Evolutionary conservation across 1,140 invertebrate species (phyloP).

Genomic region (Drosophila biarmipes): DNA sequence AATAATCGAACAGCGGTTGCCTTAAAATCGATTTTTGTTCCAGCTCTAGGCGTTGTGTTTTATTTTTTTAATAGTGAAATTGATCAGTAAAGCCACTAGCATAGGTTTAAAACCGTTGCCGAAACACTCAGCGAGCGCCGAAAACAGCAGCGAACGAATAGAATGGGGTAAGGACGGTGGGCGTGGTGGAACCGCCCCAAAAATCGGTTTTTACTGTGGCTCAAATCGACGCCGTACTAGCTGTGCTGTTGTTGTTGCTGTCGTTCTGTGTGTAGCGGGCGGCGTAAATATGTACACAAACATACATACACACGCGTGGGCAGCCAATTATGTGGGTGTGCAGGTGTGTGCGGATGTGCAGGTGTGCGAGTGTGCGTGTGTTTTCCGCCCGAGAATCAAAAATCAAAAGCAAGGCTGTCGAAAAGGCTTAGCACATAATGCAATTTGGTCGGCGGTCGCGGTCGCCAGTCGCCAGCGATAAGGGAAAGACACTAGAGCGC

Average conservation of each 20-base stretch:
- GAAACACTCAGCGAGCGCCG: slow-evolving; percentile 35
- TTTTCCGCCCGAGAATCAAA: slow-evolving; percentile 48
- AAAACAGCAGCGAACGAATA: slow-evolving; percentile 38
- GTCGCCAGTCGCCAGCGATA: slow-evolving; percentile 24
- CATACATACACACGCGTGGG: slow-evolving; percentile 40
- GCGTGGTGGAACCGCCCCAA: slow-evolving; percentile 3
- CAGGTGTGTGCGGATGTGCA: slow-evolving; percentile 10
- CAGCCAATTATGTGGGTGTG: slow-evolving; percentile 38
- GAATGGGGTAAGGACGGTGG: slow-evolving; percentile 64
- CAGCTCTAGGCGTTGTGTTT: slow-evolving; percentile 47
- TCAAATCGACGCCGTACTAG: slow-evolving; percentile 76
- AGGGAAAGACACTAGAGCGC: slow-evolving; percentile 21
- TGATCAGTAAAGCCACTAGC: slow-evolving; percentile 55
- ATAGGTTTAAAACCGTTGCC: slow-evolving; percentile 45
- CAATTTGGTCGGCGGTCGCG: slow-evolving; percentile 67
- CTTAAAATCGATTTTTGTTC: not conserved
- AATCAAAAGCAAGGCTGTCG: slow-evolving; percentile 72
- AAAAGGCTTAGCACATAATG: slow-evolving; percentile 76
- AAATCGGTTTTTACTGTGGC: slow-evolving; percentile 50
- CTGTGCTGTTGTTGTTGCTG: slow-evolving; percentile 43
- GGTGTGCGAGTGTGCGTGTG: slow-evolving; percentile 31
- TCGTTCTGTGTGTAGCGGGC: slow-evolving; percentile 55
- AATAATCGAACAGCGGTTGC: not conserved
- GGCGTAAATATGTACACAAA: slow-evolving; percentile 62
- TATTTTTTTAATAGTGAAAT: slow-evolving; percentile 62